phyloP scores from a whole-genome alignment of 2,113 vertebrate species.

The Harpagus bidentatus region DNA sequence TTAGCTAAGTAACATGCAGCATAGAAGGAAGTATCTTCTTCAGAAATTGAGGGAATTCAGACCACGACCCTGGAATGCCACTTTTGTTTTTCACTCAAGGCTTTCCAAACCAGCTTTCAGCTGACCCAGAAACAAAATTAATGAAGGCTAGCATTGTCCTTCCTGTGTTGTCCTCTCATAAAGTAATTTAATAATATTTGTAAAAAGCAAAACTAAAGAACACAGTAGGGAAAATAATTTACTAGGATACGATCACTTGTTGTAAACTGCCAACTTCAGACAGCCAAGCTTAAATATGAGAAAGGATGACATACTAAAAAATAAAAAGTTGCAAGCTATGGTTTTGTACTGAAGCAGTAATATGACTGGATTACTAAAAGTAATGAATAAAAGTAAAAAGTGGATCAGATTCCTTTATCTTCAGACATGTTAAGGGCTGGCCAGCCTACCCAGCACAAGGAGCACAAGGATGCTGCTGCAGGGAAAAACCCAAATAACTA shows the following conservation, averaged over 20 bases:
- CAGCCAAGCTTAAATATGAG: background rate
- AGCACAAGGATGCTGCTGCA: background rate
- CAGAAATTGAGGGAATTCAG: background rate
- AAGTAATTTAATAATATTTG: background rate
- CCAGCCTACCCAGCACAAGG: background rate
- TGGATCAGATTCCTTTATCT: background rate
- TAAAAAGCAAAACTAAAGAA: background rate
- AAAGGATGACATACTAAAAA: background rate
- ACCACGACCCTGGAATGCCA: background rate
- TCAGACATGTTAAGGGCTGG: background rate
- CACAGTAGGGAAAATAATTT: background rate
- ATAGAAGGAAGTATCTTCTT: background rate
- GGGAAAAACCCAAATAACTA: background rate
- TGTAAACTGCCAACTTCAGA: background rate
- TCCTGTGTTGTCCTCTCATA: background rate
- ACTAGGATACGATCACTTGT: accelerated
- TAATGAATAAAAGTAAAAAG: background rate
- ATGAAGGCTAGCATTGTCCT: background rate
- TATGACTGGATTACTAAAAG: background rate
- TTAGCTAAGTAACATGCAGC: background rate
- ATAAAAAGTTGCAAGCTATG: background rate
- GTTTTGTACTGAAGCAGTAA: background rate
- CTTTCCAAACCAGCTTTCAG: background rate
- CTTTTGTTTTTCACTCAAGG: background rate
- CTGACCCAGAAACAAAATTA: background rate